Conservation (phyloP, 2,888 invertebrate species). For the Folsomia manolachei region DNA sequence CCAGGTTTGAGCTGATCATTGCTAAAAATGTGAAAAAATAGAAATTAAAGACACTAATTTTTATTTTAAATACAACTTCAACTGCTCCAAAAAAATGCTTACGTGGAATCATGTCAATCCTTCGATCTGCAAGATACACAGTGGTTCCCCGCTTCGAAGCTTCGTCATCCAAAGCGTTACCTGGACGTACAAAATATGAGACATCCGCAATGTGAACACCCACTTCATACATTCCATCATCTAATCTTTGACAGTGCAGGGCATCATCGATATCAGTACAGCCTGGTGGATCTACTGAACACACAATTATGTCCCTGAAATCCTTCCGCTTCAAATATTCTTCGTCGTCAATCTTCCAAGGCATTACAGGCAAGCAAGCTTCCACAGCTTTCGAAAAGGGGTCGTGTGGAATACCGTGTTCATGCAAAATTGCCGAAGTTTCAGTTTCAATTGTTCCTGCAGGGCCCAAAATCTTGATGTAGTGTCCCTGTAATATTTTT, state of each 20-base stretch:
- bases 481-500: conserved; percentile 93
- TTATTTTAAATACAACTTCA: conserved; percentile 2
- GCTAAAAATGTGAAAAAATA: conserved; percentile 27
- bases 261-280: conserved; percentile 99
- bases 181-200: conserved; percentile 91
- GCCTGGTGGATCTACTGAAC: conserved; percentile 96
- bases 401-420: conserved; percentile 95
- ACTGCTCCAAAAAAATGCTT: conserved; percentile 23
- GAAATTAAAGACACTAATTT: conserved; percentile 7
- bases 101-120: conserved; percentile 81
- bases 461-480: conserved; percentile 85
- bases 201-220: conserved; percentile 99
- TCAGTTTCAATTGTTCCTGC: conserved; percentile 93
- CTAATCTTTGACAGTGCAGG: conserved; percentile 73
- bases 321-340: conserved; percentile 76
- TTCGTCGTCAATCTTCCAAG: conserved; percentile 83
- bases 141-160: conserved; percentile 93
- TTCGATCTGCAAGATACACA: conserved; percentile 89
- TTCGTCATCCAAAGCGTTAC: conserved; percentile 86
- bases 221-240: conserved; percentile 73
- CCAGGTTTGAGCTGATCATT: conserved; percentile 84
- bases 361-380: conserved; percentile 80
- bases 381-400: conserved; percentile 92
- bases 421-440: conserved; percentile 91
- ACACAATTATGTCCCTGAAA: conserved; percentile 78